Conservation (phyloP, 2,797 vertebrate species). For the Anguilla anguilla region DNA sequence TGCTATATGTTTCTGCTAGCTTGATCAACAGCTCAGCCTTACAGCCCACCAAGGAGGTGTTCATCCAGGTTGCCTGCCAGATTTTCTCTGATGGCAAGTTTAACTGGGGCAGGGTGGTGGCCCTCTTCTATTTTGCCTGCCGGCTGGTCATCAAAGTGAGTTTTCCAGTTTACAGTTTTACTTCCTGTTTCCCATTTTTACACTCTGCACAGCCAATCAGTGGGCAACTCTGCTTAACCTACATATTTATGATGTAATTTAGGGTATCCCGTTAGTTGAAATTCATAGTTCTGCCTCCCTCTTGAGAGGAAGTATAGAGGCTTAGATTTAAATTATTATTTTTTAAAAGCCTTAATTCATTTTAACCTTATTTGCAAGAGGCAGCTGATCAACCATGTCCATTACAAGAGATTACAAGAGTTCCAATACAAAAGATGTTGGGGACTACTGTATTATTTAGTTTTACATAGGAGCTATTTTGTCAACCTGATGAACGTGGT, state of each 20-base stretch:
- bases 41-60: slow-evolving; percentile 79
- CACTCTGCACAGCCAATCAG: too few species aligned
- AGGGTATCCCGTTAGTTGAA: neutral
- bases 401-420: too few species aligned
- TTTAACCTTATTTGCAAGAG: neutral
- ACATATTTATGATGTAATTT: neutral
- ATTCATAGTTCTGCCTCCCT: neutral
- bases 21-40: slow-evolving; percentile 83
- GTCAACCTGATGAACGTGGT: too few species aligned
- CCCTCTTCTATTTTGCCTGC: slow-evolving; percentile 92
- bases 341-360: neutral
- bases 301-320: neutral
- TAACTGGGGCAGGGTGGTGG: slow-evolving; percentile 93
- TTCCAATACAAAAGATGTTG: too few species aligned
- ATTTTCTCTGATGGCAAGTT: slow-evolving; percentile 91
- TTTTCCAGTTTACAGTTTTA: neutral
- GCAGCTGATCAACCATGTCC: neutral
- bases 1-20: slow-evolving; percentile 57
- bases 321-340: neutral
- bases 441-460: too few species aligned
- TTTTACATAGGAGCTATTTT: too few species aligned
- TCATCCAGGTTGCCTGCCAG: slow-evolving; percentile 82
- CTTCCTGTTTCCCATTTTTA: neutral
- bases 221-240: neutral
- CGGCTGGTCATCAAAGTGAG: slow-evolving; percentile 86